Evolutionary conservation across 1,140 invertebrate genomes (phyloP).

Genomic region (Coelopa frigida): DNA sequence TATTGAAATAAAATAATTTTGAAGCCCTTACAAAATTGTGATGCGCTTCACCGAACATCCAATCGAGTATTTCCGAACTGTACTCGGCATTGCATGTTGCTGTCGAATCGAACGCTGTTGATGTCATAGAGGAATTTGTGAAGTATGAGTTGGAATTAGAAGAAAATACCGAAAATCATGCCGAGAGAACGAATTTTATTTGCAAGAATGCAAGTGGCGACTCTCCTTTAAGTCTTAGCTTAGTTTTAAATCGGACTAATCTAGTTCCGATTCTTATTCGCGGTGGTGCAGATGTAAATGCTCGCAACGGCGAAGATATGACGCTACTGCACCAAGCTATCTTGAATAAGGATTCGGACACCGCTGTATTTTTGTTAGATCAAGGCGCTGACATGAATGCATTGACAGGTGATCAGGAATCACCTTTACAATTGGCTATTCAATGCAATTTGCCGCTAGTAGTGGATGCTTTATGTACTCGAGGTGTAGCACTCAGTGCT

Average conservation of each 20-base stretch:
- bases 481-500: constrained; percentile 73
- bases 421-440: constrained; percentile 76
- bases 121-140: constrained; percentile 63
- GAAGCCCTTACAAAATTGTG: constrained; percentile 22
- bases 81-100: constrained; percentile 74
- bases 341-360: constrained; percentile 69
- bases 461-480: constrained; percentile 75
- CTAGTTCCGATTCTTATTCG: constrained; percentile 66
- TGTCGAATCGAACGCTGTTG: constrained; percentile 60
- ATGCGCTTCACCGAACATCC: constrained; percentile 61
- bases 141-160: constrained; percentile 53
- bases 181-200: constrained; percentile 61
- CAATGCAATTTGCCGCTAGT: constrained; percentile 72
- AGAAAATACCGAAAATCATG: too few species aligned
- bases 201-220: constrained; percentile 75
- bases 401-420: constrained; percentile 67
- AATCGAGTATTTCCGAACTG: constrained; percentile 44
- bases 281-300: constrained; percentile 71
- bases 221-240: constrained; percentile 73
- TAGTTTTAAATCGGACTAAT: constrained; percentile 54
- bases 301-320: constrained; percentile 67
- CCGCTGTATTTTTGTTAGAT: constrained; percentile 80
- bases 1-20: constrained; percentile 15
- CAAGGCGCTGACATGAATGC: constrained; percentile 81
- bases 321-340: constrained; percentile 84